Base-by-base conservation (phyloP, 2,797 vertebrate species). In the Acanthornis magna region DNA sequence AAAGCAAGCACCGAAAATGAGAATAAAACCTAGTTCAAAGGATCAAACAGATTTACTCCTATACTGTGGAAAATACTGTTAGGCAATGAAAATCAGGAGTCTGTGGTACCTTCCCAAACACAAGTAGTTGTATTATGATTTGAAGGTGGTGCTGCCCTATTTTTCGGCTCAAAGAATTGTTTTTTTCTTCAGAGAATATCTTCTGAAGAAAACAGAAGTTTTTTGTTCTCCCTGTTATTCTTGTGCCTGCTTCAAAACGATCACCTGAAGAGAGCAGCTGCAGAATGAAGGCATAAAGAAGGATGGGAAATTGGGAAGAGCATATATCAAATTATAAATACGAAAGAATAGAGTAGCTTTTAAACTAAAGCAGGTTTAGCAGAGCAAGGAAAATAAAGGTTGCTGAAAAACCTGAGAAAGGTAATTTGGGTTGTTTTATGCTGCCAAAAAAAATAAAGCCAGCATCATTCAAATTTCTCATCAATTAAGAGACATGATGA, bases 401-500 rank as follows among this genome's bases (percentile, higher is more conserved):
- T 94, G 27, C 26, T 82, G 60, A 70, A 82, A 53, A 79, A 60
- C 15, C 17, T 71, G 43, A 4, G 62, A 84, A 81, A 53, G 3
- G 13, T 77, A 36, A 82, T 71, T 36, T 67, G 12, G 7, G 5
- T 62, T 88, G 23, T 8, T 91, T 68, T 68, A 74, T 8, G 2
- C 30, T 76, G 62, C 16, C 42, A 76, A 86, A 82, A 63, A 76
- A 94, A 92, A 34, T 65, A 68, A 84, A 86, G 27, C 8, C 58
- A 85, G 6, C 58, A 63, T 58, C 21, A 71, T 80, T 62, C 30
- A 58, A 57, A 67, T 70, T 76, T 79, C 61, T 85, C 51, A 66
- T 70, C 38, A 93, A 87, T 81, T 93, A 80, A 92, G 92, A 93
- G 23, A n/a, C 67, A 80, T 32, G 11, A 42, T 47, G 40, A 91